Base-by-base conservation (phyloP, 2,888 invertebrate genomes). In the Boloria selene region DNA sequence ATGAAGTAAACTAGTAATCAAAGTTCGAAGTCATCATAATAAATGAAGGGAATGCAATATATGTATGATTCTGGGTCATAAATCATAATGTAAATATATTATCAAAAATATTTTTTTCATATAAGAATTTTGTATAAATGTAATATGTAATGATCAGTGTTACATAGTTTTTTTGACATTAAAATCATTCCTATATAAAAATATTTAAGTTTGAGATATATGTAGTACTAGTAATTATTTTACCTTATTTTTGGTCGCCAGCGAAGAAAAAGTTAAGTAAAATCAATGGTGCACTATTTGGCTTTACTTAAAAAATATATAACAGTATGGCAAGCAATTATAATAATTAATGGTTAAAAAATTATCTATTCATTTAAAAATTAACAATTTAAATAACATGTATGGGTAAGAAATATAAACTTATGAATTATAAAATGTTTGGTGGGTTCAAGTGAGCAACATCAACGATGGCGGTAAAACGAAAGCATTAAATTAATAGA, bases 211-310 rank as follows among this genome's bases (percentile, higher is more conserved):
- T 42, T 54, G 17, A 54, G 22, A 22, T 22, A 38, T 17, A n/a
- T n/a, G n/a, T n/a, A n/a, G n/a, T n/a, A n/a, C n/a, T n/a, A 42
- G 38, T 55, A 45, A 22, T n/a, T 18, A 18, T 22, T n/a, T 3
- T 2, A 3, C 10, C 14, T 5, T 55, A 14, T 42, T 22, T 56
- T 56, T 56, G 55, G 55, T 56, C n/a, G 55, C 55, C 55, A 56
- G 44, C 55, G 44, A 22, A 22, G 7, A 44, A 44, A 45, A 56
- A 38, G 10, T 22, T 14, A 55, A 61, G 56, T 61, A 66, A 73
- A 73, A 74, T 74, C 73, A 73, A 74, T 73, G 74, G 73, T 74
- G 65, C 72, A 44, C 68, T 75, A 73, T 73, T 77, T 75, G 74
- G 75, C 66, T 54, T 68, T 53, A 65, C 61, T 63, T 65, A 62